Base-by-base conservation (phyloP, 30 jellyfish, hydroid and myxozoan genomes). In the Cassiopea andromeda region DNA sequence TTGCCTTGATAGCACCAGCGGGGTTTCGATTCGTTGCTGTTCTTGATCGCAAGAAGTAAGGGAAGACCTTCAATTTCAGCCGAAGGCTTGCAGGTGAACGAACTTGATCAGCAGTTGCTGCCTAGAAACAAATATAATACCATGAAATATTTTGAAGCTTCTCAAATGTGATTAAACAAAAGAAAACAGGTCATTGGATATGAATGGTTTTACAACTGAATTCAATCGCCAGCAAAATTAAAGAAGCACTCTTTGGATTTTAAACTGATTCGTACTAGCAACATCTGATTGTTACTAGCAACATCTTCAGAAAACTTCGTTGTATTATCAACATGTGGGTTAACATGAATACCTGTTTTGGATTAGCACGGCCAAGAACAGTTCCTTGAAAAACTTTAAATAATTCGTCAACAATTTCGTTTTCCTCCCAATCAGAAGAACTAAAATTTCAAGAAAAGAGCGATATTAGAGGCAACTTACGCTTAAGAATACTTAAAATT, bases 21-120 rank as follows among this genome's bases (percentile, higher is more conserved):
- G 99, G 94, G 66, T 91, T 85, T 66, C 68, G 70, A 82, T 96
- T 90, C 1, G 96, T 70, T 45, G 95, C 96, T 38, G 84, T 73
- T 59, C 87, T 77, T 27, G 99, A 96, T 69, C 96, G 93, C 64
- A 96, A 71, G 14, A 96, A 60, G 67, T 44, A 96, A 0, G 99
- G 99, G 77, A 96, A 96, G n/a, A 96, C 91, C 85, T 92, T 96
- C 92, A 91, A n/a, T 75, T 96, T 96, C 82, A 58, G 90, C 19
- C 98, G 75, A 81, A 81, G 45, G 61, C 90, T 88, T 10, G 98
- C 93, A 5, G 98, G 97, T 7, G 95, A 60, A 12, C 97, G 84
- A 10, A 85, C 90, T 14, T 83, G 83, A 45, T 80, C 98, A 45
- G 85, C 60, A 18, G 86, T 84, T 19, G 82, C 57, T 7, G 94